A percentile compares a stretch with the other conserved stretches of the same genome.
These are phyloP conservation scores for Cacatua alba DNA, from an alignment of 2,113 vertebrate genomes.

Conservation along the genomic window DNA sequence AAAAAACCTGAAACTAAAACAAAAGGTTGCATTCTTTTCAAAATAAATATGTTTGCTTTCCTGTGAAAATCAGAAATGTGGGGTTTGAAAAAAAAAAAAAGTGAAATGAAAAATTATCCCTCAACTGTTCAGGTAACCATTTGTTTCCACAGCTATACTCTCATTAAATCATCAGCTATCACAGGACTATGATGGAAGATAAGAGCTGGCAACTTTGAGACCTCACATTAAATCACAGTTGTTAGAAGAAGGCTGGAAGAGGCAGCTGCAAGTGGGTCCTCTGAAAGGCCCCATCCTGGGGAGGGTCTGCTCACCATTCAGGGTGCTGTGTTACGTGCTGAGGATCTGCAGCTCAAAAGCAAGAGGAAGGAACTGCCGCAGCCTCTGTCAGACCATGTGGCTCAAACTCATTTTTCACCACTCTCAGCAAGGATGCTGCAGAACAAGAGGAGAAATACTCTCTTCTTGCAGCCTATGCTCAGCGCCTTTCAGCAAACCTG, in stretches of 20 bases:
- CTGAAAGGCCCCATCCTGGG: accelerated
- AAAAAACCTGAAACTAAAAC: background rate
- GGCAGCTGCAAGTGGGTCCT: background rate
- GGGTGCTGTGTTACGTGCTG: background rate
- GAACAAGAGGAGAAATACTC: background rate
- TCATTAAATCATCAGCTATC: background rate
- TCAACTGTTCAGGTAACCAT: background rate
- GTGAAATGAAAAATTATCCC: background rate
- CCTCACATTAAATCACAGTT: background rate
- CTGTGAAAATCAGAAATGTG: background rate
- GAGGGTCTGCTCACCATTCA: background rate
- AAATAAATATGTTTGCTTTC: background rate
- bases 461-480: accelerated
- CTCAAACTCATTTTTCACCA: background rate
- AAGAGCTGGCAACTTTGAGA: background rate
- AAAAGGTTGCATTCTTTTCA: background rate
- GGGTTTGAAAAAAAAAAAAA: background rate
- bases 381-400: background rate
- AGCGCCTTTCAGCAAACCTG: background rate
- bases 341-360: background rate
- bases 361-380: background rate
- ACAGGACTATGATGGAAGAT: background rate
- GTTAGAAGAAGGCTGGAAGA: background rate
- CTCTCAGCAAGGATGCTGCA: background rate
- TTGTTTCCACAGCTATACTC: background rate